These are phyloP conservation scores for Malacoraja senta DNA, from an alignment of 2,797 vertebrate genomes.

Conservation along the genomic window DNA sequence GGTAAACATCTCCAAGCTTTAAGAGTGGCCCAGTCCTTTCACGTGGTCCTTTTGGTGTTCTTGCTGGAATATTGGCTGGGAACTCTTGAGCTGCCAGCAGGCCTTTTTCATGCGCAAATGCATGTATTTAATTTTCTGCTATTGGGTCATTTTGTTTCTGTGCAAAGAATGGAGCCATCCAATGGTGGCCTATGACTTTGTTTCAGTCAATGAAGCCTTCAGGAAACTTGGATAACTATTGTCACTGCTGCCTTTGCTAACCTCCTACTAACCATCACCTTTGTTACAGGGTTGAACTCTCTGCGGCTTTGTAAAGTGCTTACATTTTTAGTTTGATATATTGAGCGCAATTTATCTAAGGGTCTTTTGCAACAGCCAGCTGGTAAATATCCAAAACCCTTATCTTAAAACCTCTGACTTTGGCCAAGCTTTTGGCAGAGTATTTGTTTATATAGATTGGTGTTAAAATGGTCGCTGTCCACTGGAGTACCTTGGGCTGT, in stretches of 20 bases:
- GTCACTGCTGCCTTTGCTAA: not conserved
- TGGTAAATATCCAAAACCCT: not conserved
- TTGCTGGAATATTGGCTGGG: not conserved
- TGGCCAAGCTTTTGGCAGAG: too few relatives aligned
- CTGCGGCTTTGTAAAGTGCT: not conserved
- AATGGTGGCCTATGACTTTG: not conserved
- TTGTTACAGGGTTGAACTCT: not conserved
- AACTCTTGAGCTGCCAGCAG: not conserved
- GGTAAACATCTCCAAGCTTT: not conserved
- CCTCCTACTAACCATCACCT: not conserved
- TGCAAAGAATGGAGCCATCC: not conserved
- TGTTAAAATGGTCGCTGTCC: too few relatives aligned
- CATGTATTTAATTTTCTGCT: not conserved
- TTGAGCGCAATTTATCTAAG: not conserved
- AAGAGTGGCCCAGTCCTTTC: not conserved
- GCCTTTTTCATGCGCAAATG: not conserved
- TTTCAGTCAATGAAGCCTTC: not conserved
- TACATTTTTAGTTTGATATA: not conserved
- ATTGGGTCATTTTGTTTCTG: not conserved
- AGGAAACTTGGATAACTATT: not conserved
- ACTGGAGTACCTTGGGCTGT: too few relatives aligned
- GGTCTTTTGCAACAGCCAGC: not conserved
- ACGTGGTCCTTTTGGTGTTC: not conserved
- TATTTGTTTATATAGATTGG: too few relatives aligned
- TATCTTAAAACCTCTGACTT: too few relatives aligned